These are phyloP conservation scores for Heliconius himera DNA, from an alignment of 1,140 invertebrate genomes.

Conservation along the genomic window DNA sequence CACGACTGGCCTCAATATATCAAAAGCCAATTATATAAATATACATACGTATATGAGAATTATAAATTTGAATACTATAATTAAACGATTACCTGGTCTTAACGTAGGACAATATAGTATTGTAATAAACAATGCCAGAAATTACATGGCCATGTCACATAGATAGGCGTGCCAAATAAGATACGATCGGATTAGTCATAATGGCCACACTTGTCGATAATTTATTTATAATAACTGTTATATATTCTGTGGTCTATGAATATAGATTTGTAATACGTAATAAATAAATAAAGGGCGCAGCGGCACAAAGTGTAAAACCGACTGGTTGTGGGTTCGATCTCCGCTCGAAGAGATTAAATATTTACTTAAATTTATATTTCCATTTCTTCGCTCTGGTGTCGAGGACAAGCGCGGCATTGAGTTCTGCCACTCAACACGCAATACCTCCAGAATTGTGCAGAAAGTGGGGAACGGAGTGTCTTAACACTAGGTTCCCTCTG, in stretches of 20 bases:
- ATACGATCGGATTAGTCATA: conserved; percentile 29
- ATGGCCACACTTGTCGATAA: conserved; percentile 12
- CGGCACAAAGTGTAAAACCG: no score
- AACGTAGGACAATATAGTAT: conserved; percentile 14
- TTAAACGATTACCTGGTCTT: conserved; percentile 20
- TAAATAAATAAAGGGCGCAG: no score
- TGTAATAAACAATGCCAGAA: conserved; percentile 26
- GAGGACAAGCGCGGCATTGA: no score
- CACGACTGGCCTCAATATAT: neutral
- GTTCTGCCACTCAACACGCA: no score
- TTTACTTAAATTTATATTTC: no score
- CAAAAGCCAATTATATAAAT: neutral
- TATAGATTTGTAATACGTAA: neutral
- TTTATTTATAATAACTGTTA: conserved; percentile 4
- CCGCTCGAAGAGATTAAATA: no score
- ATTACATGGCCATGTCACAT: conserved; percentile 18
- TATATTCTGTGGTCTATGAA: neutral
- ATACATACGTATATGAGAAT: conserved; percentile 6
- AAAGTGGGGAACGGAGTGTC: no score
- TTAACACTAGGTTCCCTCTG: no score
- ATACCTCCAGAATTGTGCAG: no score
- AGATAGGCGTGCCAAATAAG: conserved; percentile 24
- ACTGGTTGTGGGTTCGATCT: no score
- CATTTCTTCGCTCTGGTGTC: no score
- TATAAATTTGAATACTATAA: conserved; percentile 9